Evolutionary conservation across 2,113 vertebrate species (phyloP).

Genomic region (Micronycteris hirsuta): DNA sequence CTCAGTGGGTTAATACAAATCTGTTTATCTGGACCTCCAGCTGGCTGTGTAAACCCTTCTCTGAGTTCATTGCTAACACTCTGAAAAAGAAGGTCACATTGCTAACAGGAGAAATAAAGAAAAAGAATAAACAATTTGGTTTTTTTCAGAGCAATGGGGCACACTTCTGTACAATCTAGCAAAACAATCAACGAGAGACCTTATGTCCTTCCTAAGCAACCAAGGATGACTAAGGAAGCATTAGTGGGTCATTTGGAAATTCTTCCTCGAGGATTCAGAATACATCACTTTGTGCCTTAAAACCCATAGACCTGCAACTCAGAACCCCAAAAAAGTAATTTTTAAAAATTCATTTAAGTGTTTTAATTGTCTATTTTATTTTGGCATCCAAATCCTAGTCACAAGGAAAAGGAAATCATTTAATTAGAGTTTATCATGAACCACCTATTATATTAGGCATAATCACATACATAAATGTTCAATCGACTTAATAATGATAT

Average conservation of each 20-base stretch:
- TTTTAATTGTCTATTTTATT: not conserved
- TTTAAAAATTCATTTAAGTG: not conserved
- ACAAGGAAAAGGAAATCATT: not conserved
- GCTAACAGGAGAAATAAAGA: not conserved
- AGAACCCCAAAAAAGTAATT: not conserved
- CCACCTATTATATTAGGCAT: not conserved
- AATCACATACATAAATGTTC: not conserved
- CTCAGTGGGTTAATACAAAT: conserved; percentile 65
- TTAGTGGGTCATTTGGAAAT: not conserved
- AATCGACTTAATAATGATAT: not conserved
- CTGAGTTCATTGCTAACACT: conserved; percentile 36
- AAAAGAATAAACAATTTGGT: not conserved
- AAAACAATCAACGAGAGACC: not conserved
- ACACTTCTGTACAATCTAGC: not conserved
- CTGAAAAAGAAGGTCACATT: conserved; percentile 39
- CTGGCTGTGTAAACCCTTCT: conserved; percentile 23
- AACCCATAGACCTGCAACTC: not conserved
- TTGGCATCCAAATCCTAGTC: not conserved
- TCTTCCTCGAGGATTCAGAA: not conserved
- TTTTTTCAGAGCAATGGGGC: not conserved
- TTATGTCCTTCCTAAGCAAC: not conserved
- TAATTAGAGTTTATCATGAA: not conserved
- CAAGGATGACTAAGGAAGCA: not conserved
- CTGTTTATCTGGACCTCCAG: conserved; percentile 56
- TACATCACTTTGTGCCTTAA: not conserved